A percentile compares a stretch with the other conserved stretches of the same genome.
Evolutionary conservation across 2,113 vertebrate genomes (phyloP).

Genomic region (Neodon shergylaensis): DNA sequence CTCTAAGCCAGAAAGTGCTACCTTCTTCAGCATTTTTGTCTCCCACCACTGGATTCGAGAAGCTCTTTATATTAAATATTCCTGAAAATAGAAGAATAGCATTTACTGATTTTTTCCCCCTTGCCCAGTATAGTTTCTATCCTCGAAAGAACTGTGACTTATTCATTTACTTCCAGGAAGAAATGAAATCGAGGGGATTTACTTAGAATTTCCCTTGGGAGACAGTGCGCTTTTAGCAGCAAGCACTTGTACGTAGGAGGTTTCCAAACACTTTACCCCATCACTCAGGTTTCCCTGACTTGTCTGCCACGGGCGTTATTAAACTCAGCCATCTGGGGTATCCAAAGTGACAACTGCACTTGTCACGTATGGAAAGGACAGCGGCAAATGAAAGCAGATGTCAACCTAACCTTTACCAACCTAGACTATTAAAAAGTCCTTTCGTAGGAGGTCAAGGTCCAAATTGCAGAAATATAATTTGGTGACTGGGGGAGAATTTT

Average conservation of each 20-base stretch:
- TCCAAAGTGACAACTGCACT: not conserved
- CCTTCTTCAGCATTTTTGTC: not conserved
- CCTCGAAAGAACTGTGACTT: conserved; percentile 45
- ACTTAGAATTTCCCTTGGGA: conserved; percentile 47
- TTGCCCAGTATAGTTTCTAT: not conserved
- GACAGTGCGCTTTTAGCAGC: not conserved
- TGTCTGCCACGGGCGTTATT: not conserved
- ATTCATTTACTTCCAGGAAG: conserved; percentile 57
- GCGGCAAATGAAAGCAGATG: not conserved
- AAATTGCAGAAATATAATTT: not conserved
- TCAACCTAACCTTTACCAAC: not conserved
- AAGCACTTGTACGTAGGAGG: not conserved
- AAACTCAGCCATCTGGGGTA: not conserved
- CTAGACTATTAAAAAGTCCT: not conserved
- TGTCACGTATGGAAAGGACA: not conserved
- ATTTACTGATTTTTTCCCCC: conserved; percentile 21
- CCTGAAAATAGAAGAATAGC: conserved; percentile 55
- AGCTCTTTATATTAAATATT: conserved; percentile 37
- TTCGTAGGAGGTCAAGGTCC: not conserved
- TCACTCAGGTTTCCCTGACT: not conserved
- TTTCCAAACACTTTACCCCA: conserved; percentile 13
- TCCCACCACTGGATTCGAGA: conserved; percentile 24
- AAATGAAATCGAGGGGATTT: conserved; percentile 51
- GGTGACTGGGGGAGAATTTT: not conserved
- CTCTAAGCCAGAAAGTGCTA: not conserved